Evolutionary conservation across 1,140 invertebrate genomes (phyloP), one percentile per base, ranked within the genome.

Genomic region (Ceratina japonica): DNA sequence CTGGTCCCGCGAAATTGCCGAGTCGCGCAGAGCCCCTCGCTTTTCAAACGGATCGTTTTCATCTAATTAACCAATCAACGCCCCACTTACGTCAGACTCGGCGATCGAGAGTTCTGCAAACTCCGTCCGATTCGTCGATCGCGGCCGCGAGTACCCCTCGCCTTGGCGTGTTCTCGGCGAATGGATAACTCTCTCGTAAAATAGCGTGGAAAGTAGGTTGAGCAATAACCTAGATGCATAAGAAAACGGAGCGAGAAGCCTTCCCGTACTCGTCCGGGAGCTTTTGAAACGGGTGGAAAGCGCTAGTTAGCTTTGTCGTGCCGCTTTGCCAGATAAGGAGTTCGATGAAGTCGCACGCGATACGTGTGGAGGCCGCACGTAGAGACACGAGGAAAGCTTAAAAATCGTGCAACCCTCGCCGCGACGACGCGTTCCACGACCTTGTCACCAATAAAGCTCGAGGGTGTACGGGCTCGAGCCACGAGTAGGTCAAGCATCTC

Each of bases 401-500:
- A 44, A 44, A 44, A 44, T 44, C 18, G 27, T 20, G 15, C 7
- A 37, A 71, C 2, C n/a, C 12, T 78, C 18, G 63, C 52, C 51
- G 73, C 18, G 63, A 44, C 51, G 73, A 80, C 64, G 27, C 31
- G 59, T 70, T 75, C 10, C 58, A 31, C 74, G 79, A 76, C 74
- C 74, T 80, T 64, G 79, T 76, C 49, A 63, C 49, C 58, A 8
- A 75, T 75, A 62, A 75, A 68, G 20, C 78, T 80, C 72, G 56
- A 79, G 56, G 75, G 65, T 56, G 65, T 49, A 20, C 62, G 3
- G 52, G 44, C 69, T 56, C 22, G 18, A 58, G 22, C 51, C 63
- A 63, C 49, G 22, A 80, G 73, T 80, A 69, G 79, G 79, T 80
- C 73, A 70, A 80, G 79, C 65, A 70, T 76, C 65, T 69, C 44